These are phyloP conservation scores for Athene cunicularia DNA, from an alignment of 2,113 vertebrate genomes.

Conservation along the genomic window DNA sequence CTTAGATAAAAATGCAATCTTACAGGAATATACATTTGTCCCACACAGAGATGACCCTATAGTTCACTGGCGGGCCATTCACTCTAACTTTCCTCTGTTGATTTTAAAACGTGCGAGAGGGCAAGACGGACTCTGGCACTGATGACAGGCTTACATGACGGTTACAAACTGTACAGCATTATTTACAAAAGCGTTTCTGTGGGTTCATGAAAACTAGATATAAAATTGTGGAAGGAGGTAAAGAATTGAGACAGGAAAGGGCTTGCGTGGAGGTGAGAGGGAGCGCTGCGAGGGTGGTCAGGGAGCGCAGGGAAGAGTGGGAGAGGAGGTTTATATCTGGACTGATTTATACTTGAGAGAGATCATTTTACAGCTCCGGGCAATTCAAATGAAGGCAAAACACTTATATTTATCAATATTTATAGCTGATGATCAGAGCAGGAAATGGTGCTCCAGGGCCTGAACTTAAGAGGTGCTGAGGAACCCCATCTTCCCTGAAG, in stretches of 20 bases:
- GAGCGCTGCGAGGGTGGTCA: neutral
- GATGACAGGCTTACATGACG: conserved; percentile 88
- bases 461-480: conserved; percentile 47
- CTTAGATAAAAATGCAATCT: conserved; percentile 99
- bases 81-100: conserved; percentile 73
- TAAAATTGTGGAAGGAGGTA: conserved; percentile 55
- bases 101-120: conserved; percentile 91
- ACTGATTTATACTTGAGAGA: conserved; percentile 22
- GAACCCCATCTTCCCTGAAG: conserved; percentile 42
- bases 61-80: conserved; percentile 70
- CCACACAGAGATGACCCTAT: conserved; percentile 81
- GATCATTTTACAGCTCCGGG: conserved; percentile 59
- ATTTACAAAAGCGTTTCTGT: conserved; percentile 80
- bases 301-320: neutral
- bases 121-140: conserved; percentile 91
- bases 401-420: conserved; percentile 64
- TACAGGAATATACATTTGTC: conserved; percentile 99
- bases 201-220: conserved; percentile 75
- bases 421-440: conserved; percentile 63
- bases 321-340: conserved; percentile 44
- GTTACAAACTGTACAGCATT: conserved; percentile 94
- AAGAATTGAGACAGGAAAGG: conserved; percentile 26
- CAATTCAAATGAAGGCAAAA: conserved; percentile 58
- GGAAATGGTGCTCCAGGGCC: conserved; percentile 45
- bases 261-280: neutral